Evolutionary conservation across 2,888 invertebrate genomes (phyloP).

Genomic region (Melieria crassipennis): DNA sequence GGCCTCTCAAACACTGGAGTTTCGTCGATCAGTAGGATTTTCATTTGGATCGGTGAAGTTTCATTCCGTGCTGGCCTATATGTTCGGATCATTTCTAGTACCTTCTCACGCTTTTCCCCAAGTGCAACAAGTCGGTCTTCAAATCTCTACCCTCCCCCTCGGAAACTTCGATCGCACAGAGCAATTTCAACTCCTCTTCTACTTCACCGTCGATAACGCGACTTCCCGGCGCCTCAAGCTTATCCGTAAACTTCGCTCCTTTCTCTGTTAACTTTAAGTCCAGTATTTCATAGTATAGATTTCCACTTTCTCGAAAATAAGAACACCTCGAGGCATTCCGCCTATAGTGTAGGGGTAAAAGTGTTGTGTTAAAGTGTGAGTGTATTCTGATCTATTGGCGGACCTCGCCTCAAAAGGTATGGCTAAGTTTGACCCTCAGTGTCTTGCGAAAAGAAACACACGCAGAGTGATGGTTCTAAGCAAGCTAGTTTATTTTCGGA

Average conservation of each 20-base stretch:
- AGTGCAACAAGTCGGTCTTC: slow-evolving; percentile 4
- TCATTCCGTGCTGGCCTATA: slow-evolving; percentile 10
- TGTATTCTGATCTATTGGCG: too few species aligned
- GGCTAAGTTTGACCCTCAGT: too few species aligned
- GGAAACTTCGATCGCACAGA: background rate
- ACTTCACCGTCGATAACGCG: background rate
- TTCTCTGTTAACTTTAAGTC: slow-evolving; percentile 19
- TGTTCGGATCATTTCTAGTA: background rate
- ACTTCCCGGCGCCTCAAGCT: background rate
- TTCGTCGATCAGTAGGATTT: slow-evolving; percentile 21
- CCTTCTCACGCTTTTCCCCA: background rate
- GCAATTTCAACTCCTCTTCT: background rate
- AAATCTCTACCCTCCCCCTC: background rate
- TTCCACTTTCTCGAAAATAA: too few species aligned
- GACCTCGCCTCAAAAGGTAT: too few species aligned
- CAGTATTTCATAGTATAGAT: slow-evolving; percentile 22
- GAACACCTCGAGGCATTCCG: too few species aligned
- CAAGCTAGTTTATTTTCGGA: too few species aligned
- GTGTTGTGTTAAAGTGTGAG: too few species aligned
- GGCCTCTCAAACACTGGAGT: slow-evolving; percentile 21
- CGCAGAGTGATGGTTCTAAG: too few species aligned
- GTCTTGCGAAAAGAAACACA: too few species aligned
- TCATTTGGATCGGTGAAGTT: slow-evolving; percentile 18
- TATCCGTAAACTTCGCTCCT: background rate
- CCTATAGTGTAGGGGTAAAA: too few species aligned